Evolutionary conservation across 2,113 vertebrate species (phyloP).

Genomic region (Irena cyanogastra): DNA sequence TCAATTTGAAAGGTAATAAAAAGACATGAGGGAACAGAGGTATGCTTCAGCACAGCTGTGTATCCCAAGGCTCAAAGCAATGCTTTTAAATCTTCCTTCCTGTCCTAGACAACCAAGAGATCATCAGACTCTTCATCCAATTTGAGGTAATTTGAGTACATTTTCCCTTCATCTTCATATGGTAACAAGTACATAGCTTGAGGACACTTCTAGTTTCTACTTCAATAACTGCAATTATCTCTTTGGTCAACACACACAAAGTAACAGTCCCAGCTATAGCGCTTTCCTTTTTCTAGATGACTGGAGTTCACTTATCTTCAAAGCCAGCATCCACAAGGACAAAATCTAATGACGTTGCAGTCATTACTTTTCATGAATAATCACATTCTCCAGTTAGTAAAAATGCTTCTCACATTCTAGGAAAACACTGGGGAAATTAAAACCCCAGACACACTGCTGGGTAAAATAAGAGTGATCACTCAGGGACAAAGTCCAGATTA

Average conservation of each 20-base stretch:
- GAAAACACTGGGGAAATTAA: neutral
- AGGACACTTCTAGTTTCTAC: neutral
- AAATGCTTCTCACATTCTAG: neutral
- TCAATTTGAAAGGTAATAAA: neutral
- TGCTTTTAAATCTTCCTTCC: neutral
- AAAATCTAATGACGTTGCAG: neutral
- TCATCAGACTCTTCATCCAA: neutral
- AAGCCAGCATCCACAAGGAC: neutral
- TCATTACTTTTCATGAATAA: neutral
- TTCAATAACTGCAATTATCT: neutral
- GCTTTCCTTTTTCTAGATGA: neutral
- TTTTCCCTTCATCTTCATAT: neutral
- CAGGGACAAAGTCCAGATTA: neutral
- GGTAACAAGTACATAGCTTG: neutral
- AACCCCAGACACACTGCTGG: neutral
- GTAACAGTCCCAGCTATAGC: neutral
- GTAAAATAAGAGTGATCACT: neutral
- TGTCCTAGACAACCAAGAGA: neutral
- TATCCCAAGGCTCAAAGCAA: neutral
- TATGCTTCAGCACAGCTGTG: neutral
- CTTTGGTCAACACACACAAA: neutral
- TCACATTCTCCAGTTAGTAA: neutral
- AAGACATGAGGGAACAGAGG: neutral
- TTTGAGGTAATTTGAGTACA: neutral
- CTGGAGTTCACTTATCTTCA: neutral